Percentiles rank a stretch among this genome's conserved stretches.
phyloP scores from a whole-genome alignment of 2,113 vertebrate genomes.

The Dromas ardeola region DNA sequence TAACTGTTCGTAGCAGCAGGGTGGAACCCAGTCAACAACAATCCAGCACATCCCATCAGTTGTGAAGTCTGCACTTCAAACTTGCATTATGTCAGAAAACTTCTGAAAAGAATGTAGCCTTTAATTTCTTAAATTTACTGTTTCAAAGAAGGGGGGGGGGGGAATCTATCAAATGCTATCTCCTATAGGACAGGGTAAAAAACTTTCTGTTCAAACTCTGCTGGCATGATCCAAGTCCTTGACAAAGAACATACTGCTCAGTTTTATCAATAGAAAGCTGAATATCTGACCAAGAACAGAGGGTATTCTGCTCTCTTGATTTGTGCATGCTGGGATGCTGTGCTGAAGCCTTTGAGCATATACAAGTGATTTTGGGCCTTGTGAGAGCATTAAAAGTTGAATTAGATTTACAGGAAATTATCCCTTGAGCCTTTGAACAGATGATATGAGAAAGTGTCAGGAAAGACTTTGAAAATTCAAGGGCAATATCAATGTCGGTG shows the following conservation, averaged over 20 bases:
- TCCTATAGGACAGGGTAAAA: neutral
- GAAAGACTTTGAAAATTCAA: neutral
- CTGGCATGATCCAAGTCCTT: neutral
- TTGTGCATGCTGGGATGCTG: neutral
- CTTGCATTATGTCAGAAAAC: neutral
- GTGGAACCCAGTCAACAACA: neutral
- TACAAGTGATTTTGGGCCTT: neutral
- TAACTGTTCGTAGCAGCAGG: neutral
- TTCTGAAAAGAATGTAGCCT: neutral
- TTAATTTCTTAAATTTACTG: neutral
- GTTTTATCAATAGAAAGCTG: neutral
- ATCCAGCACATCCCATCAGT: neutral
- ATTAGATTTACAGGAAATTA: neutral
- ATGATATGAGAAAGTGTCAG: neutral
- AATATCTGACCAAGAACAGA: neutral
- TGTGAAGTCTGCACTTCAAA: neutral
- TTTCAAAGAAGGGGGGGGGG: neutral
- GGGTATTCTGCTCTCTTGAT: neutral
- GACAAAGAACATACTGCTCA: neutral
- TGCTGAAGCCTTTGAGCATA: neutral
- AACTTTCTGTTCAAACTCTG: neutral
- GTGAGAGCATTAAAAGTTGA: neutral
- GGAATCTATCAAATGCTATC: neutral
- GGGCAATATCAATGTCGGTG: neutral
- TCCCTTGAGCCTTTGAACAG: neutral